Evolutionary conservation across 2,888 invertebrate species (phyloP), one percentile per base, ranked within the genome.

Genomic region (Dinocampus coccinellae): DNA sequence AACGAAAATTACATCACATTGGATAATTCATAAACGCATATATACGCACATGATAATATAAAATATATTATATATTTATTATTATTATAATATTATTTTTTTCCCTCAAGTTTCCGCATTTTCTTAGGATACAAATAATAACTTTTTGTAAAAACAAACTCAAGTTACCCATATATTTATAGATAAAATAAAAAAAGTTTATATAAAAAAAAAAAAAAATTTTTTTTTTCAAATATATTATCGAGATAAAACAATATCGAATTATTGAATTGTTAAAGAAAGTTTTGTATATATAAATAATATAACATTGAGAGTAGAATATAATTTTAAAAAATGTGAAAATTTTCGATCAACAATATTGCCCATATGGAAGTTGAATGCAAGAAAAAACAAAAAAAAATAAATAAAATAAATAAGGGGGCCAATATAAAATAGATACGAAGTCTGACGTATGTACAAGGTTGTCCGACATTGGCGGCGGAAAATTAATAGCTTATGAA

Each of bases 401-500:
- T n/a, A n/a, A n/a, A n/a, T n/a, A n/a, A 7, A 20, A 7, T 66
- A 60, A 58, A 52, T 36, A 69, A 53, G 22, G 24, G 53, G 63
- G 55, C 66, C 34, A 20, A 39, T 33, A 62, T 3, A 70, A 63
- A 70, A 53, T 34, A 64, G 53, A 53, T 53, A 52, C 34, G 64
- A 64, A 52, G 62, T 52, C 26, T 63, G 16, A 39, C 29, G 39
- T 67, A 24, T 66, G 22, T 36, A 26, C 34, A 55, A 67, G 67
- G 55, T 63, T 42, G 61, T 64, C n/a, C 34, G 22, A 69, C 61
- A 72, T 64, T 63, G 42, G 66, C 24, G 62, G 77, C 76, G 75
- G 76, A 74, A 78, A 79, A 79, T 77, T 83, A 82, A 83, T 82
- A 81, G 78, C 76, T 81, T 79, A 77, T 82, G 78, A 81, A 83